Evolutionary conservation across 2,797 vertebrate species (phyloP).

Genomic region (Podarcis lilfordi): DNA sequence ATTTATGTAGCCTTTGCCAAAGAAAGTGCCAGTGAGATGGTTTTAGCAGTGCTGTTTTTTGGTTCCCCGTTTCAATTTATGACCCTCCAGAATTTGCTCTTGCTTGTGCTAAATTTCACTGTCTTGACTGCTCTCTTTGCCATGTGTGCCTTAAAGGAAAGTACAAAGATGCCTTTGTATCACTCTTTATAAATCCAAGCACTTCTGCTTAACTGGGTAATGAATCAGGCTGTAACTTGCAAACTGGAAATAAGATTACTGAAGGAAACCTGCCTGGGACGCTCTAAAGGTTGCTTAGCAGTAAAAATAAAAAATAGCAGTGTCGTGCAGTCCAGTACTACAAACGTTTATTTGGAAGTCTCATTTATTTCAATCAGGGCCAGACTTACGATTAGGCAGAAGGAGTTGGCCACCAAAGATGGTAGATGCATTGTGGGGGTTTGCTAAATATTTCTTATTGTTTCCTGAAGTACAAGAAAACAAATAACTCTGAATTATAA

Average conservation of each 20-base stretch:
- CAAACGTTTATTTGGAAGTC: not conserved
- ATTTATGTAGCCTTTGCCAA: not conserved
- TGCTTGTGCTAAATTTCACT: not conserved
- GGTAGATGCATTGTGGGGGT: too few relatives aligned
- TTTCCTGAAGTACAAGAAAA: too few relatives aligned
- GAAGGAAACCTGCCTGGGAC: not conserved
- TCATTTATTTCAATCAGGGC: not conserved
- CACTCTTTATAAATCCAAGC: conserved; percentile 5
- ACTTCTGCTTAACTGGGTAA: not conserved
- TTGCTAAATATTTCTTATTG: too few relatives aligned
- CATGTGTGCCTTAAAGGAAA: not conserved
- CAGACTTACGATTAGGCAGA: not conserved
- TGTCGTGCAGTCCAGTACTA: not conserved
- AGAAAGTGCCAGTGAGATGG: not conserved
- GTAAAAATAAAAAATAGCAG: not conserved
- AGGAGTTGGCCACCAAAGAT: too few relatives aligned
- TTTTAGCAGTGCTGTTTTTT: not conserved
- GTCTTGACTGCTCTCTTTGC: not conserved
- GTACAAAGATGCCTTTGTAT: conserved; percentile 8
- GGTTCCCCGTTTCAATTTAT: not conserved
- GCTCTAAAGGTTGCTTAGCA: not conserved
- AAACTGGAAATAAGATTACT: conserved; percentile 6
- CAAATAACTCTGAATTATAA: too few relatives aligned
- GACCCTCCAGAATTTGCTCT: not conserved
- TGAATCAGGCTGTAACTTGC: not conserved